Percentiles rank a stretch among this genome's conserved stretches.
Conservation (phyloP, 2,797 vertebrate genomes). For the Lacerta bilineata region DNA sequence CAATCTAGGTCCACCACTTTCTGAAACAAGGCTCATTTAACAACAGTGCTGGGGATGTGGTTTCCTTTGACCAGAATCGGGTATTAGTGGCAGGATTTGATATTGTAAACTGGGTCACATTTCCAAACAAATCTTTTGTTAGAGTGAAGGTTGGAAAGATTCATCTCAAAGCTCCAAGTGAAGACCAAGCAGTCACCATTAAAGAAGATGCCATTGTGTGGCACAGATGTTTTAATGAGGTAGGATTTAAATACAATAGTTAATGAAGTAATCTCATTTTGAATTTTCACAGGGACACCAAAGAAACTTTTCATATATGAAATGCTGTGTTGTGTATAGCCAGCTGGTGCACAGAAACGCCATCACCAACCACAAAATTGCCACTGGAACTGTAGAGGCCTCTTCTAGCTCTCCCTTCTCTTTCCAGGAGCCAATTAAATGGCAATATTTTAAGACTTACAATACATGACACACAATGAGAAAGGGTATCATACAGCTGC, state of each 20-base stretch:
- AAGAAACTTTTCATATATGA: too few species aligned
- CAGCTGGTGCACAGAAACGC: too few species aligned
- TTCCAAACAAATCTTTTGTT: constrained; percentile 1
- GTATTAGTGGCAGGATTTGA: neutral
- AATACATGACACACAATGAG: too few species aligned
- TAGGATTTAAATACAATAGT: neutral
- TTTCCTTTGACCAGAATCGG: constrained; percentile 9
- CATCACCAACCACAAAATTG: too few species aligned
- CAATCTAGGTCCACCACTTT: neutral
- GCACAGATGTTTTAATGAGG: neutral
- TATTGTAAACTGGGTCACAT: constrained; percentile 4
- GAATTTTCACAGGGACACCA: too few species aligned
- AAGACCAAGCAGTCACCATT: neutral
- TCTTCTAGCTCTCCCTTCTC: too few species aligned
- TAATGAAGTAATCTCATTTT: too few species aligned
- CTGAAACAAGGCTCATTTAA: neutral
- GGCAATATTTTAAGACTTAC: too few species aligned
- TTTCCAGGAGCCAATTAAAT: too few species aligned
- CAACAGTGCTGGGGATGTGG: neutral
- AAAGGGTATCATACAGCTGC: too few species aligned
- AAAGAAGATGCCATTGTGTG: neutral
- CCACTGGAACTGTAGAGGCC: too few species aligned
- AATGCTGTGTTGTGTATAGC: too few species aligned
- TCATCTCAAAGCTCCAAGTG: neutral
- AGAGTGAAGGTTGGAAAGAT: neutral